phyloP scores from a whole-genome alignment of 2,888 invertebrate species.

The Thalpophila matura region DNA sequence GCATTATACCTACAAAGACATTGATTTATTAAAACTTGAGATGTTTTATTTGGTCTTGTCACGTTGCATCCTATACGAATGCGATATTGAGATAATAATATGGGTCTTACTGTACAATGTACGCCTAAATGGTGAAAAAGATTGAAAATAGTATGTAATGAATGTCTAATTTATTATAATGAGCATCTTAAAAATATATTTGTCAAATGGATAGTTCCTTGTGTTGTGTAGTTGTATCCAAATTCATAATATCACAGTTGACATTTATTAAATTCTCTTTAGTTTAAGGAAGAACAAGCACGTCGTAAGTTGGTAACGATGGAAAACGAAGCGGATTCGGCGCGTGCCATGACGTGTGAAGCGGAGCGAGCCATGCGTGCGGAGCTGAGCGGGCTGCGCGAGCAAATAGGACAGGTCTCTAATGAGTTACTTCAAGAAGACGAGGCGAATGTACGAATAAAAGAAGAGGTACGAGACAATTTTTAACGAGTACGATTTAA shows the following conservation, averaged over 20 bases:
- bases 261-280: not conserved
- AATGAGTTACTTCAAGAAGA: slow-evolving; percentile 75
- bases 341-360: slow-evolving; percentile 75
- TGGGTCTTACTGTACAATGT: too few relatives aligned
- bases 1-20: not conserved
- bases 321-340: slow-evolving; percentile 75
- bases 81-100: not conserved
- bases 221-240: too few relatives aligned
- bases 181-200: too few relatives aligned
- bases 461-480: slow-evolving; percentile 69
- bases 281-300: slow-evolving; percentile 84
- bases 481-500: not conserved
- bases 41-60: not conserved
- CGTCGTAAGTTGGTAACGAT: slow-evolving; percentile 71
- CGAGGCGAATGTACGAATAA: slow-evolving; percentile 62
- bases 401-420: slow-evolving; percentile 75
- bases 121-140: too few relatives aligned
- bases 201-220: too few relatives aligned
- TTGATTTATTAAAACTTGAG: not conserved
- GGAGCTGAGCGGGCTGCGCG: slow-evolving; percentile 76
- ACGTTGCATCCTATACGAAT: not conserved
- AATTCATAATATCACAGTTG: not conserved
- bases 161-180: too few relatives aligned
- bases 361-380: slow-evolving; percentile 79
- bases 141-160: too few relatives aligned